A percentile compares a stretch with the other conserved stretches of the same genome.
These are phyloP conservation scores for Limnodromus scolopaceus DNA, from an alignment of 2,797 vertebrate species.

Conservation along the genomic window DNA sequence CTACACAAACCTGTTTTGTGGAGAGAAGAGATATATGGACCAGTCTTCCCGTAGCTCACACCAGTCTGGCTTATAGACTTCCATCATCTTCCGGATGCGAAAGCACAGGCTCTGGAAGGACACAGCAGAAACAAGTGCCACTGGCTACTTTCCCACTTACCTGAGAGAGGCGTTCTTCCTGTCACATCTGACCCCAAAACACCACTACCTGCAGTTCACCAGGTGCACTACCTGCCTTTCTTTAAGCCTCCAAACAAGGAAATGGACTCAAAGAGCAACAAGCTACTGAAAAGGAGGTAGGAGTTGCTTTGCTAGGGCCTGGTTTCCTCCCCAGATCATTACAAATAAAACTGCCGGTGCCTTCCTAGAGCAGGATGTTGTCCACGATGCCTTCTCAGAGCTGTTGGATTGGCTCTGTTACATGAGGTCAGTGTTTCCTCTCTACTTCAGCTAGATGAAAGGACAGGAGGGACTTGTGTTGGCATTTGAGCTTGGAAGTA, in stretches of 20 bases:
- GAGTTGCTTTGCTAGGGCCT: not conserved
- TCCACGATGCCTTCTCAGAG: not conserved
- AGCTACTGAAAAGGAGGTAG: not conserved
- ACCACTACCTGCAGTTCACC: not conserved
- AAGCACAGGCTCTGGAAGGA: conserved; percentile 90
- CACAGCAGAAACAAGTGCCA: not conserved
- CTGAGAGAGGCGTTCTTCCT: not conserved
- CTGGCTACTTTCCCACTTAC: not conserved
- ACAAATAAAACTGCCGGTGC: not conserved
- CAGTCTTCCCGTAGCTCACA: conserved; percentile 93
- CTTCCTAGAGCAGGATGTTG: not conserved
- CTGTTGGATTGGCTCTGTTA: not conserved
- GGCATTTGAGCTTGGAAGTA: not conserved
- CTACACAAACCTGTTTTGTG: conserved; percentile 90
- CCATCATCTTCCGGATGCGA: conserved; percentile 96
- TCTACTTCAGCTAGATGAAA: not conserved
- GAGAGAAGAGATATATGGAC: conserved; percentile 97
- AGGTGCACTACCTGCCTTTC: not conserved
- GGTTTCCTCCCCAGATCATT: not conserved
- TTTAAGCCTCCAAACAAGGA: not conserved
- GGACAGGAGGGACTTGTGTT: not conserved
- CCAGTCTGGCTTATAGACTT: conserved; percentile 94
- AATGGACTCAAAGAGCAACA: not conserved
- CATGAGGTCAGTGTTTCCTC: not conserved
- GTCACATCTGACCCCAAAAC: not conserved